Percentiles rank a stretch among this genome's conserved stretches.
Evolutionary conservation across 2,113 vertebrate genomes (phyloP).

Genomic region (Recurvirostra avosetta): DNA sequence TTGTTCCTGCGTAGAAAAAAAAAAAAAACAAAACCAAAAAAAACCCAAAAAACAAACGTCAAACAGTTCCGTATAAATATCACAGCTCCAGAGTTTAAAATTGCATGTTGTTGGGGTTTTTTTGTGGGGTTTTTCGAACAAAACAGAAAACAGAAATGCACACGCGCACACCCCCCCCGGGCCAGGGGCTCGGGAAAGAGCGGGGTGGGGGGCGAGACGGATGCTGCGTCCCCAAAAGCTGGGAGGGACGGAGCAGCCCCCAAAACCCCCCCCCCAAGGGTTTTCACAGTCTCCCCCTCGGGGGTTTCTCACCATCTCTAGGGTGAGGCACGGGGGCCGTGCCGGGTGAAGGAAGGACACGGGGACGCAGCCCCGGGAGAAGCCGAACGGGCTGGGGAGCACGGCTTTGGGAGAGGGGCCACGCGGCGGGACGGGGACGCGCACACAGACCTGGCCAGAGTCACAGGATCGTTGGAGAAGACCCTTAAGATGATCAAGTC

Average conservation of each 20-base stretch:
- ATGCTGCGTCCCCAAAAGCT: not conserved
- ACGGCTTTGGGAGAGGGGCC: not conserved
- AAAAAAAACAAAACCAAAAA: too few species aligned
- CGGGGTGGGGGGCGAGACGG: not conserved
- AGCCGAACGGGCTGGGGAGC: not conserved
- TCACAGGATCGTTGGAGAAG: not conserved
- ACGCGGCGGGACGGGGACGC: fast-evolving
- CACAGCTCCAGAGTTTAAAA: not conserved
- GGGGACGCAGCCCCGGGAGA: not conserved
- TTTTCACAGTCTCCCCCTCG: not conserved
- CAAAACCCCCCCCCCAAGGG: not conserved
- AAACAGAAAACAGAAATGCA: not conserved
- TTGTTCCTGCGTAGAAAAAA: not conserved
- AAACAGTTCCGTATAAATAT: not conserved
- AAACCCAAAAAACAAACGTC: not conserved
- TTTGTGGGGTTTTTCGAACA: not conserved
- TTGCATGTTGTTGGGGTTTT: not conserved
- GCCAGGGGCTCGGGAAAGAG: not conserved
- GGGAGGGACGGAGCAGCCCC: not conserved
- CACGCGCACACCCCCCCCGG: too few species aligned
- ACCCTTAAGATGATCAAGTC: fast-evolving
- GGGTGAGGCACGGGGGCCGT: not conserved
- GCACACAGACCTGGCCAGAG: not conserved
- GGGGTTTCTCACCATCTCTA: not conserved
- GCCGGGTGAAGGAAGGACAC: not conserved